phyloP scores from a whole-genome alignment of 2,888 invertebrate genomes.

The Osmoderma eremita region DNA sequence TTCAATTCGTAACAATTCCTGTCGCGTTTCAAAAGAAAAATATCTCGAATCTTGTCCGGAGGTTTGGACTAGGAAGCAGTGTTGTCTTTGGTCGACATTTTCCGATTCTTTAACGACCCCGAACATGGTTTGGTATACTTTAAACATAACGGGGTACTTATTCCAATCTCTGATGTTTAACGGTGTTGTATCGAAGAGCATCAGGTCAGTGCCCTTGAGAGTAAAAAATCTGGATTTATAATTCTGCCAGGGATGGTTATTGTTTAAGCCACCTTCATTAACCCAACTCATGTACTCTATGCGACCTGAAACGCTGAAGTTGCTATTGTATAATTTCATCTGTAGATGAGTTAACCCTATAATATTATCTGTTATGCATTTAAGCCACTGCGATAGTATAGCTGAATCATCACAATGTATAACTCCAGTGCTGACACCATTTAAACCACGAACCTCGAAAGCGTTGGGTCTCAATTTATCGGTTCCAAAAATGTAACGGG shows the following conservation, averaged over 20 bases:
- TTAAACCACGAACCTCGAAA: conserved; percentile 91
- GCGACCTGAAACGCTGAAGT: conserved; percentile 86
- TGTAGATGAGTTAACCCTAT: conserved; percentile 88
- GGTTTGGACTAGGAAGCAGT: conserved; percentile 92
- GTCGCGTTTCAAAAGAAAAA: conserved; percentile 91
- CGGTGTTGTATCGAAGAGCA: conserved; percentile 93
- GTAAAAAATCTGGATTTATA: conserved; percentile 94
- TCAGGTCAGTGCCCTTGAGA: conserved; percentile 92
- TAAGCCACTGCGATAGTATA: conserved; percentile 93
- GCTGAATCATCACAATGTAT: conserved; percentile 94
- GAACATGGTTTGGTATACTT: conserved; percentile 95
- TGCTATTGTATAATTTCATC: conserved; percentile 95
- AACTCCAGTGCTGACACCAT: conserved; percentile 86
- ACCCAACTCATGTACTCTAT: conserved; percentile 99
- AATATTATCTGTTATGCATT: conserved; percentile 93
- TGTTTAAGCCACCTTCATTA: conserved; percentile 88
- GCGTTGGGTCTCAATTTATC: conserved; percentile 94
- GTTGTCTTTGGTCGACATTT: conserved; percentile 92
- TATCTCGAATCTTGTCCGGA: conserved; percentile 82
- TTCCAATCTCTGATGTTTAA: conserved; percentile 83
- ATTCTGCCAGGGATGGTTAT: conserved; percentile 88
- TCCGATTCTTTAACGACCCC: conserved; percentile 93
- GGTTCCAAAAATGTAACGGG: conserved; percentile 93
- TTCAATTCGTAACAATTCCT: conserved; percentile 90
- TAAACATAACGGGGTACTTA: conserved; percentile 84